These are phyloP conservation scores for Norana najaformis DNA, from an alignment of 2,888 invertebrate species.

Conservation along the genomic window DNA sequence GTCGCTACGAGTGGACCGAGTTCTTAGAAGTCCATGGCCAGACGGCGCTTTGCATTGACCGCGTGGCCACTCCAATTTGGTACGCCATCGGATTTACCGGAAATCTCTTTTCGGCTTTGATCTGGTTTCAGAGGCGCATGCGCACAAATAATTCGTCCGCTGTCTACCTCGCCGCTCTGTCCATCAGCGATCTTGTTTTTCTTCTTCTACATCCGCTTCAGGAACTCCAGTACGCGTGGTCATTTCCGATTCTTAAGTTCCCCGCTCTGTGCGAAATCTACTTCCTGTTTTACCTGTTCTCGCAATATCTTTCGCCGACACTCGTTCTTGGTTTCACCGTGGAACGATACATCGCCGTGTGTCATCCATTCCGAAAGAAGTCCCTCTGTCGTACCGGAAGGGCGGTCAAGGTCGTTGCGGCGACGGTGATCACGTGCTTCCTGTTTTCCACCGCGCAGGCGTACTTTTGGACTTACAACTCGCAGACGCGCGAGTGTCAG, in stretches of 20 bases:
- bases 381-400: slow-evolving; percentile 55
- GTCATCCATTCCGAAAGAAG: slow-evolving; percentile 52
- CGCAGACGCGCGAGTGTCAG: slow-evolving; percentile 49
- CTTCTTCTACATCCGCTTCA: slow-evolving; percentile 55
- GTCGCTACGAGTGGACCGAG: slow-evolving; percentile 15
- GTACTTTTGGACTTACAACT: slow-evolving; percentile 57
- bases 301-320: slow-evolving; percentile 59
- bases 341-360: slow-evolving; percentile 56
- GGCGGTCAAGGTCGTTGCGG: slow-evolving; percentile 51
- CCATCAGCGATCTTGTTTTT: slow-evolving; percentile 55
- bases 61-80: slow-evolving; percentile 58
- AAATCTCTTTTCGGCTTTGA: slow-evolving; percentile 56
- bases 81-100: slow-evolving; percentile 56
- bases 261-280: slow-evolving; percentile 56
- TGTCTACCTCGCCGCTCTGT: slow-evolving; percentile 58
- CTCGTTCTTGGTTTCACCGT: slow-evolving; percentile 60
- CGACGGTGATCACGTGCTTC: slow-evolving; percentile 47
- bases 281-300: slow-evolving; percentile 52
- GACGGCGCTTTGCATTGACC: slow-evolving; percentile 53
- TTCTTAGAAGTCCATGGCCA: slow-evolving; percentile 51
- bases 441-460: slow-evolving; percentile 53
- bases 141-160: slow-evolving; percentile 59
- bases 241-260: slow-evolving; percentile 49
- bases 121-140: slow-evolving; percentile 57
- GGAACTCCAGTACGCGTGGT: slow-evolving; percentile 59